phyloP scores from a whole-genome alignment of 2,113 vertebrate species.

The Rynchops niger region DNA sequence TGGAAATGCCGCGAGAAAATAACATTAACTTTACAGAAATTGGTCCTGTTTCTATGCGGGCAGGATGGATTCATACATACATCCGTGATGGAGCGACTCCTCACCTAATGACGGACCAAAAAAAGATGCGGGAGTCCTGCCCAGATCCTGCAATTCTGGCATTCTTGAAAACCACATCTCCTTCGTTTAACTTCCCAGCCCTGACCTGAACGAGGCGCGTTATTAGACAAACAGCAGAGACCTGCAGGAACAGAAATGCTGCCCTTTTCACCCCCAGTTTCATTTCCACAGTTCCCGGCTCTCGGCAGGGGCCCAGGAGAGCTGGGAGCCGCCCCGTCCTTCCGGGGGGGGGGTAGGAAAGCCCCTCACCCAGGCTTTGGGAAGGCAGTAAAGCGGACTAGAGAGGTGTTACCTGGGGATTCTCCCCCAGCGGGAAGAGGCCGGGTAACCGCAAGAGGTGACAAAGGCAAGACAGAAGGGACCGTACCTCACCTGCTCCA shows the following conservation, averaged over 20 bases:
- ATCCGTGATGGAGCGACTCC: not conserved
- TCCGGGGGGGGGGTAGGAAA: not conserved
- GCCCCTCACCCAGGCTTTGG: not conserved
- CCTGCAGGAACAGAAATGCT: not conserved
- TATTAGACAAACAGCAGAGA: not conserved
- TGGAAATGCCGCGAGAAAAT: not conserved
- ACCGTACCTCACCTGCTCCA: not conserved
- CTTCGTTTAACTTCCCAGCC: not conserved
- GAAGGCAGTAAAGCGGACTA: not conserved
- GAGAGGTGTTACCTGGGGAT: not conserved
- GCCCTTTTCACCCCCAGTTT: not conserved
- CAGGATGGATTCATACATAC: not conserved
- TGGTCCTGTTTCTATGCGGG: not conserved
- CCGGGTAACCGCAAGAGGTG: not conserved
- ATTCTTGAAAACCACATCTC: not conserved
- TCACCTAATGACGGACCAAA: not conserved
- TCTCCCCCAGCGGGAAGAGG: not conserved
- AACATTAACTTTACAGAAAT: not conserved
- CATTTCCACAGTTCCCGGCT: not conserved
- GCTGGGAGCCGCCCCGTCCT: not conserved
- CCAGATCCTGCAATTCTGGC: not conserved
- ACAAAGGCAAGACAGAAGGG: not conserved
- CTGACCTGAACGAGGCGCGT: not conserved
- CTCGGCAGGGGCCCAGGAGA: not conserved
- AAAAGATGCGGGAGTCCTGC: not conserved